These are phyloP conservation scores for Rhagoletis zephyria DNA, from an alignment of 1,140 invertebrate species.

Conservation along the genomic window DNA sequence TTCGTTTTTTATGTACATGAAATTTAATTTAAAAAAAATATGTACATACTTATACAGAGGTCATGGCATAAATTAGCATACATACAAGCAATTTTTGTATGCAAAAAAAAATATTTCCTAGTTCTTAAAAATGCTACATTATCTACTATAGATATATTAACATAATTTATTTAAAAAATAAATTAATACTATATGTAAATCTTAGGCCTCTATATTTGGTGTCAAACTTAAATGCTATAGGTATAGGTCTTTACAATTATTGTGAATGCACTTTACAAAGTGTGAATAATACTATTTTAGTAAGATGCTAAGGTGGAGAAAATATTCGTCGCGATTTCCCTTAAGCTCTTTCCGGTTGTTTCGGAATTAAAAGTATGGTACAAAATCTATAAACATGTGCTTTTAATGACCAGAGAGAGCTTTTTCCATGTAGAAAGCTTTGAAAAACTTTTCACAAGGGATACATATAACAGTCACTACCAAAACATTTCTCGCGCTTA, in stretches of 20 bases:
- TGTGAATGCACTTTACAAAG: neutral
- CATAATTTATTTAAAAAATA: neutral
- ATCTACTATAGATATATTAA: neutral
- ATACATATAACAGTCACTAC: no score
- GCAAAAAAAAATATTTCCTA: no score
- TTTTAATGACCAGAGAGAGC: no score
- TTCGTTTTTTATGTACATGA: neutral
- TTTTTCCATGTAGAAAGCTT: no score
- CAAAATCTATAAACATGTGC: no score
- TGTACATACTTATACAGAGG: neutral
- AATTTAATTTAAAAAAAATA: neutral
- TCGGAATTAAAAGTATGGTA: no score
- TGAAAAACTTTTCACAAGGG: no score
- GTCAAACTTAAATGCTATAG: neutral
- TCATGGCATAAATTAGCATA: conserved; percentile 24
- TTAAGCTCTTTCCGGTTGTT: no score
- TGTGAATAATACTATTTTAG: neutral
- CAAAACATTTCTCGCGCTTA: no score
- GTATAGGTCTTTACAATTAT: neutral
- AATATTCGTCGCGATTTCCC: no score
- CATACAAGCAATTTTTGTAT: neutral
- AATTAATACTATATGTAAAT: neutral
- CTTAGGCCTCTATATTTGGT: conserved; percentile 7
- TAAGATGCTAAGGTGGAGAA: no score
- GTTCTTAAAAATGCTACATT: neutral